Evolutionary conservation across 2,113 vertebrate species (phyloP), one percentile per base, ranked within the genome.

Genomic region (Nansenia antarctica): DNA sequence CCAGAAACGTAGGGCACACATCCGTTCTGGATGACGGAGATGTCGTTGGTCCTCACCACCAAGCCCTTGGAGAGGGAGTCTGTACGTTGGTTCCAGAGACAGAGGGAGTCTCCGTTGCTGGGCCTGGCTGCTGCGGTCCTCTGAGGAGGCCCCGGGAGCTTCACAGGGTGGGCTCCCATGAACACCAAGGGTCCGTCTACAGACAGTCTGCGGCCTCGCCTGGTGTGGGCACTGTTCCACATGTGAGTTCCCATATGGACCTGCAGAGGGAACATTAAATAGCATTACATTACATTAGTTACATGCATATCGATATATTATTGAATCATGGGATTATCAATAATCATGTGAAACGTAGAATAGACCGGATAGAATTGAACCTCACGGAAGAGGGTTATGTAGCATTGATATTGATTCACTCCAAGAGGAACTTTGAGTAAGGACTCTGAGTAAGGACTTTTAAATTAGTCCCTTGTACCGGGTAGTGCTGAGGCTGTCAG

Each of bases 181-280:
- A 94, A 94, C 9, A 90, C 88, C 90, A 94, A 92, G 67, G 93
- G 91, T 52, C 94, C 92, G 14, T 95, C 94, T 73, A 94, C 92
- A 0, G 92, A 95, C 76, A 95, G 93, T 57, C 94, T 88, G 72
- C 93, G 89, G 67, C 94, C 94, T 78, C 94, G 90, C 22, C 94
- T 88, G 0, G 92, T 93, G 0, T 93, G 93, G 67, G 93, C 88
- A 73, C 93, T 95, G 81, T 93, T 95, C 94, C 94, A 96, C 94
- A 95, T 95, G 69, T 96, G 94, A 30, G 94, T 96, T 73, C 94
- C 94, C 94, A 96, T 95, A 72, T 96, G 94, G 57, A 96, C 94
- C 94, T 96, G 86, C 24, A 82, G 65, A 7, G 22, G 35, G 29
- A 47, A 9, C 27, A 45, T 2, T 24, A 1, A 18, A 32, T 15